Evolutionary conservation across 2,113 vertebrate species (phyloP), one percentile per base, ranked within the genome.

Genomic region (Chaetops frenatus): DNA sequence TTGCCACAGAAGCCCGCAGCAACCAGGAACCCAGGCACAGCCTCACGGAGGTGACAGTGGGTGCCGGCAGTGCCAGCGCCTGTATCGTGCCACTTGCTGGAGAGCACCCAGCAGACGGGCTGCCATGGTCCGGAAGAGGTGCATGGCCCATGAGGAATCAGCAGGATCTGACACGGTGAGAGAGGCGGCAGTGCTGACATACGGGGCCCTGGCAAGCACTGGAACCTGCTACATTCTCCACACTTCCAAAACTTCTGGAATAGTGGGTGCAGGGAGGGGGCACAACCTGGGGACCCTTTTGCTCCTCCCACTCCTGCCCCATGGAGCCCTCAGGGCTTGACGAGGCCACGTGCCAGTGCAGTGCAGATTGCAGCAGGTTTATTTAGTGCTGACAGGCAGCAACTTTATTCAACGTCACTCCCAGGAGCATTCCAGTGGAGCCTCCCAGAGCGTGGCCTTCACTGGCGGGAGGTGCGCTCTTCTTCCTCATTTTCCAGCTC

Each of bases 401-500:
- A 13, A 18, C 12, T 94, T 95, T 93, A 94, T 85, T 95, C 65
- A 23, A 10, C 15, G 69, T 38, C 54, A 86, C 7, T 48, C 31
- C 28, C 9, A 2, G 80, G 36, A 77, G 53, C 7, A 7, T 42
- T 71, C 28, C 64, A 8, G n/a, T 4, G 8, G 31, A 60, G 20
- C 24, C 36, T 51, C 57, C 36, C 12, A 6, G 3, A 62, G 29
- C 0, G 0, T 2, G 24, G 69, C 53, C 42, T n/a, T 98, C 98
- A 98, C 3, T 51, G 98, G 9, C 99, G 98, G 6, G 98, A 99
- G 48, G 97, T 99, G 10, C 99, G 98, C 61, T 99, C 99, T 1
- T 99, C 98, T 0, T 99, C 98, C 78, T 99, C 99, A 0, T 99
- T 99, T 86, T 99, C 98, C 56, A 99, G 98, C 31, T 98, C 96